phyloP scores from a whole-genome alignment of 2,113 vertebrate genomes.

The Epinephelus fuscoguttatus region DNA sequence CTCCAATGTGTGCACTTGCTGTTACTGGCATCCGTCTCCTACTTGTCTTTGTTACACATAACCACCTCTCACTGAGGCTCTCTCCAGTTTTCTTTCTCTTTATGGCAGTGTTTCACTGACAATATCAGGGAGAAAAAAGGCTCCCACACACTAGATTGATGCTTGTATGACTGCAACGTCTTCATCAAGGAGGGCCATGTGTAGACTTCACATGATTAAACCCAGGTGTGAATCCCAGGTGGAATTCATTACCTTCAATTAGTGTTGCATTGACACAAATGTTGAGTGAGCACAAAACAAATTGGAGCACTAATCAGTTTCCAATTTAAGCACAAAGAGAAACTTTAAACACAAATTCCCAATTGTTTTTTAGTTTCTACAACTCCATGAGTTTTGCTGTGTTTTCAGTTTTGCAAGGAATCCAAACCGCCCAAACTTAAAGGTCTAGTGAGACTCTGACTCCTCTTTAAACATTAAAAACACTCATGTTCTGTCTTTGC shows the following conservation, averaged over 20 bases:
- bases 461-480: not conserved
- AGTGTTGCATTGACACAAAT: not conserved
- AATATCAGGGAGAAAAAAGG: not conserved
- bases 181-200: not conserved
- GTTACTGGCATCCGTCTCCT: constrained; percentile 17
- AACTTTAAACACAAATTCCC: too few relatives aligned
- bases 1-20: constrained; percentile 2
- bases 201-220: not conserved
- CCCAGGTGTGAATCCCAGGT: not conserved
- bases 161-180: not conserved
- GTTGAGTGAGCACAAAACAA: not conserved
- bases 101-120: not conserved
- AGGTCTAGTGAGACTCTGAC: not conserved
- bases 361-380: too few relatives aligned
- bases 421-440: not conserved
- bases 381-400: not conserved
- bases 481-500: not conserved
- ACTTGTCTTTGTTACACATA: constrained; percentile 27
- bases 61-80: constrained; percentile 15
- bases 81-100: constrained; percentile 1
- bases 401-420: too few relatives aligned
- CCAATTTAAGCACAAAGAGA: not conserved
- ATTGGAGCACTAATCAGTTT: not conserved
- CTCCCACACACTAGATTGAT: not conserved
- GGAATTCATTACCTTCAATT: not conserved